Conservation (phyloP, 2,888 invertebrate species). For the Synergus umbraculus region DNA sequence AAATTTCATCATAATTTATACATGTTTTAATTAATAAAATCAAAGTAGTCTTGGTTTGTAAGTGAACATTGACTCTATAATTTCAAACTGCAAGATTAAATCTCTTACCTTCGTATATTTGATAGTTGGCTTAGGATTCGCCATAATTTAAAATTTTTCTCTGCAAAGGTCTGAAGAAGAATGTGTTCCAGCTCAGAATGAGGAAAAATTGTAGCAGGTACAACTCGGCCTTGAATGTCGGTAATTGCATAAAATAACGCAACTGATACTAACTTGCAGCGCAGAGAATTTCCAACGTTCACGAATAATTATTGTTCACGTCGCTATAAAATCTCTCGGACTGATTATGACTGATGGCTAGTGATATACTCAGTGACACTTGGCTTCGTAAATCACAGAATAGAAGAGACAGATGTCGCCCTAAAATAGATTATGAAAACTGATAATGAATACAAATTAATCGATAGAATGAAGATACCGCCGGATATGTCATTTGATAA, state of each 20-base stretch:
- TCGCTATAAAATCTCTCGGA: neutral
- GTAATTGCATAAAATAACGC: too few species aligned
- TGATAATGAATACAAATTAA: neutral
- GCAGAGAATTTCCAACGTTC: too few species aligned
- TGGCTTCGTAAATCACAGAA: neutral
- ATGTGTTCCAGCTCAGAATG: neutral
- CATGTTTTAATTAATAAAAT: neutral
- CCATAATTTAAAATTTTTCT: neutral
- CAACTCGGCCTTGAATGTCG: too few species aligned
- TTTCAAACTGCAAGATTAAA: neutral
- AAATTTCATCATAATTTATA: neutral
- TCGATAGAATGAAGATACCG: neutral
- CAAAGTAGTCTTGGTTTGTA: neutral
- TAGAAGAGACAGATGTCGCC: neutral
- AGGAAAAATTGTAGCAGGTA: neutral
- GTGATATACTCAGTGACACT: too few species aligned
- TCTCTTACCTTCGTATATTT: conserved; percentile 23
- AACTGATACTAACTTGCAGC: too few species aligned
- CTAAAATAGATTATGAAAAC: neutral
- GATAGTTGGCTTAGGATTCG: conserved; percentile 12
- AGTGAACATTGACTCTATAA: neutral
- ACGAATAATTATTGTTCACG: neutral
- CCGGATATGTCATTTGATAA: neutral
- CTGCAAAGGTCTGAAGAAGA: neutral
- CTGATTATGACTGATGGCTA: too few species aligned